phyloP scores from a whole-genome alignment of 2,888 invertebrate species.

The Rhagonycha fulva region DNA sequence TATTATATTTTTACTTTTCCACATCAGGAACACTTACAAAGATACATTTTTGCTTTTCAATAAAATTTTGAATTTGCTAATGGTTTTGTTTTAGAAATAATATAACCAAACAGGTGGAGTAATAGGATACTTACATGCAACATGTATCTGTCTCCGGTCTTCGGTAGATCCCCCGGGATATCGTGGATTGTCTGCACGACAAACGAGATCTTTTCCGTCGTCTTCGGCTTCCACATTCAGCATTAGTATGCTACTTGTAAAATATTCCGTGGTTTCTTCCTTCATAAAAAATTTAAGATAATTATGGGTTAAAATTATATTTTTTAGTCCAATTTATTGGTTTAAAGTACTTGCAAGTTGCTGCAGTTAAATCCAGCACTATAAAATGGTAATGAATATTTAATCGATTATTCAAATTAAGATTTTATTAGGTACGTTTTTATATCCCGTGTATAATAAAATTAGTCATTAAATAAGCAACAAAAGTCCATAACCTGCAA shows the following conservation, averaged over 20 bases:
- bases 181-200: conserved; percentile 85
- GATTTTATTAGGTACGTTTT: background rate
- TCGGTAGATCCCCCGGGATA: conserved; percentile 81
- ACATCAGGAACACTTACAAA: background rate
- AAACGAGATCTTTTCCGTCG: conserved; percentile 80
- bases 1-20: background rate
- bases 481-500: background rate
- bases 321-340: background rate
- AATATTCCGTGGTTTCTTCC: conserved; percentile 67
- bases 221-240: conserved; percentile 78
- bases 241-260: conserved; percentile 75
- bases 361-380: background rate
- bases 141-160: conserved; percentile 75
- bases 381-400: background rate
- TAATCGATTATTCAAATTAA: background rate
- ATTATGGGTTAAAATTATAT: background rate
- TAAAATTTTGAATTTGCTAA: background rate
- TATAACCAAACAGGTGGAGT: conserved; percentile 29
- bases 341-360: background rate
- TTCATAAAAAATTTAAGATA: conserved; percentile 42
- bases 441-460: background rate
- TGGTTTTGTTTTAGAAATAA: conserved; percentile 4
- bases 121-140: conserved; percentile 75
- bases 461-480: background rate
- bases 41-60: background rate